A percentile compares a stretch with the other conserved stretches of the same genome.
phyloP scores from a whole-genome alignment of 1,140 invertebrate genomes.

The Campoletis sonorensis region DNA sequence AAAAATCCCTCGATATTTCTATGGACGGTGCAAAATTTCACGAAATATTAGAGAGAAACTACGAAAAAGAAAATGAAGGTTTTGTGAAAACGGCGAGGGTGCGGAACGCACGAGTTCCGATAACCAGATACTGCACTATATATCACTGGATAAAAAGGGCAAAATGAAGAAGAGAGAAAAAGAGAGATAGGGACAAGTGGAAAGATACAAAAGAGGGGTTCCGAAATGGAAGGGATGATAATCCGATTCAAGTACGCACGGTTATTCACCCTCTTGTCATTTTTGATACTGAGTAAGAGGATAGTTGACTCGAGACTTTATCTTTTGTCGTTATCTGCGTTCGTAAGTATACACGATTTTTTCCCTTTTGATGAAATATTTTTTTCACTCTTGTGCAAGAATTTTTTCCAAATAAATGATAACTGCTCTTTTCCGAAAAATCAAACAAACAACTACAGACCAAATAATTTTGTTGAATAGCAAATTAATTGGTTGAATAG shows the following conservation, averaged over 20 bases:
- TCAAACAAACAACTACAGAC: too few relatives aligned
- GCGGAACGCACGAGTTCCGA: neutral
- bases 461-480: too few relatives aligned
- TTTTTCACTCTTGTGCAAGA: neutral
- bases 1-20: too few relatives aligned
- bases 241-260: neutral
- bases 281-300: neutral
- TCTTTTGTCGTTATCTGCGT: neutral
- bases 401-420: too few relatives aligned
- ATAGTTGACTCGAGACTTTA: neutral
- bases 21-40: too few relatives aligned
- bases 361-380: neutral
- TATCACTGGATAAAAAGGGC: conserved; percentile 5
- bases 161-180: conserved; percentile 6
- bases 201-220: conserved; percentile 3
- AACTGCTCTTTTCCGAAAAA: too few relatives aligned
- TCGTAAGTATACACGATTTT: neutral
- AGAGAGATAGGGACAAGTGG: neutral
- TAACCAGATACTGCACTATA: neutral
- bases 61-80: neutral
- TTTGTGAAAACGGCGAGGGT: neutral
- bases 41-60: too few relatives aligned
- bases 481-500: too few relatives aligned
- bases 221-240: neutral
- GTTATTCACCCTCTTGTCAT: conserved; percentile 10